Evolutionary conservation across 2,797 vertebrate genomes (phyloP), one percentile per base, ranked within the genome.

Genomic region (Threskiornis aethiopicus): DNA sequence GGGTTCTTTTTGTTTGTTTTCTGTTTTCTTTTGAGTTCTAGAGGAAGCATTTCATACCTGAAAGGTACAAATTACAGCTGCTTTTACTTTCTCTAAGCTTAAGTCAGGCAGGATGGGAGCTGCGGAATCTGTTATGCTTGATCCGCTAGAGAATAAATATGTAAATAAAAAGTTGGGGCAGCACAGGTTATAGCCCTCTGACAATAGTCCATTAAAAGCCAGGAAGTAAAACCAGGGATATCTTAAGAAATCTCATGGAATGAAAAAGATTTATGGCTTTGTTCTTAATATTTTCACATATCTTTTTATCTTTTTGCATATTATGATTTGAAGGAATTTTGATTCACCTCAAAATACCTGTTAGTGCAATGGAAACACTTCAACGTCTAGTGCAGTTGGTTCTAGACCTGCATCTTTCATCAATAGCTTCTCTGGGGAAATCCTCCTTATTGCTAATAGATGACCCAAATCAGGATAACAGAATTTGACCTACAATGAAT

Each of bases 1-100:
- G 26, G 6, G 65, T 26, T 81, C 37, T 93, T 90, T 90, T 28
- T 87, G 41, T 92, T 94, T 92, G 82, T 95, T 89, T 96, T 93
- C 76, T 93, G 61, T 89, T 92, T 87, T 85, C 47, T 58, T 59
- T 96, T 91, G 88, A 15, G 70, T 88, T 92, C 87, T 35, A 92
- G 82, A 86, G 87, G 89, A 94, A 93, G 37, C 16, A 19, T 66
- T 87, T 90, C n/a, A 17, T 81, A 84, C 59, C 51, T 82, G 72
- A 92, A 85, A 94, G 31, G 28, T 65, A 33, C 5, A 76, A 54
- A 65, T 92, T 87, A 67, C 13, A 44, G 54, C 24, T 86, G 57
- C 46, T 85, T 94, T 93, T 88, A 20, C 72, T 66, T 87, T 88
- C 57, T 62, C 65, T 54, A 37, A 73, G 29, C 16, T 81, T 51